Base-by-base conservation (phyloP, 1,140 invertebrate genomes). In the Lepidotrigona ventralis region DNA sequence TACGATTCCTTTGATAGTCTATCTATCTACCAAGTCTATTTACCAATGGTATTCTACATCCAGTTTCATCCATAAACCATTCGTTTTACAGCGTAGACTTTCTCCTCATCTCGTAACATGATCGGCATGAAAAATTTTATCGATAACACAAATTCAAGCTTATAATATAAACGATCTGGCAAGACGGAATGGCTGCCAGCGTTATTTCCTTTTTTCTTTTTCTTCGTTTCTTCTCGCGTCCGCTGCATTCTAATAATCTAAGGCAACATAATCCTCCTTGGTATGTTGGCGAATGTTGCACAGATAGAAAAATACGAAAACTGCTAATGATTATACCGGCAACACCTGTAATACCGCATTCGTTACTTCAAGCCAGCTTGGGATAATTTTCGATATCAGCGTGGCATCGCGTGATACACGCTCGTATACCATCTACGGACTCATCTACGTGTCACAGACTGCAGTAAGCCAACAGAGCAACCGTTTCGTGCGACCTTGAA, bases 381-480 rank as follows among this genome's bases (percentile, higher is more conserved):
- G 39, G 46, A 71, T 79, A 77, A 83, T 79, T 89, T 84, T 88
- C 77, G 58, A 83, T 85, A 87, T 83, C 76, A 68, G 68, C 56
- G 39, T 15, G 29, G 77, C 26, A 85, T 90, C 66, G 89, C 88
- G 88, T 90, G 89, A 88, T 88, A 56, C 83, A 56, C 66, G 63
- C 64, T 81, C 83, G 79, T 89, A 86, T 87, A 75, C 68, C 39
- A 46, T 29, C 19, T 58, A 19, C 70, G 17, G 63, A 1, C 51
- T 69, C 72, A 19, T 80, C 84, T 39, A 17, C 53, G 76, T 71
- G 82, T 63, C 71, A 74, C 77, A 73, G 54, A 64, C 21, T 76
- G 26, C 63, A 75, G 76, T 54, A 46, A 54, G 64, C 58, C 82
- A 21, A 77, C 66, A 75, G 64, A 69, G 85, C 33, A 60, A 76